These are phyloP conservation scores for Hypomesus transpacificus DNA, from an alignment of 2,113 vertebrate species.

Conservation along the genomic window DNA sequence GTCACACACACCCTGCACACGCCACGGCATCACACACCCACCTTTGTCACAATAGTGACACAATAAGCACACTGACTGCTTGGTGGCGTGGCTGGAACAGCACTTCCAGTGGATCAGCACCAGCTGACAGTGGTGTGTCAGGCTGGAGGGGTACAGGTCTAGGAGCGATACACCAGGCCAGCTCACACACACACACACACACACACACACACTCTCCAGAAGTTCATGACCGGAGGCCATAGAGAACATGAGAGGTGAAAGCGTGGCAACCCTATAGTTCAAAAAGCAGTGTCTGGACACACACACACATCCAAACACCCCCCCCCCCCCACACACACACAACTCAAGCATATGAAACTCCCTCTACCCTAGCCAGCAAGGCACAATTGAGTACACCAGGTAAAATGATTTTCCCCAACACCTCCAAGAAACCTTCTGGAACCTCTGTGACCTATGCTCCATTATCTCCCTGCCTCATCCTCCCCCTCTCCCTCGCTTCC, in stretches of 20 bases:
- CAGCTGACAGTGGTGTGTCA: constrained; percentile 25
- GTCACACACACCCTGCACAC: background rate
- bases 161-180: constrained; percentile 30
- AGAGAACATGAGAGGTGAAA: too few relatives aligned
- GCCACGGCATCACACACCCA: constrained; percentile 19
- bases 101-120: constrained; percentile 54
- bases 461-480: background rate
- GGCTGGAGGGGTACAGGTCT: constrained; percentile 13
- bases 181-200: background rate
- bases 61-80: constrained; percentile 36
- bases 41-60: constrained; percentile 42
- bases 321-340: background rate
- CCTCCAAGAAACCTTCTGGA: background rate
- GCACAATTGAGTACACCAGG: background rate
- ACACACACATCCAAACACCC: background rate
- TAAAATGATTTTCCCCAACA: background rate
- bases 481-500: background rate
- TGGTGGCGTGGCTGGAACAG: constrained; percentile 38
- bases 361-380: background rate
- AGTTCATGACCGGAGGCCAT: too few relatives aligned
- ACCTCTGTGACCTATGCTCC: background rate
- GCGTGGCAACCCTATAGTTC: too few relatives aligned
- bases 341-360: background rate
- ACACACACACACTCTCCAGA: background rate
- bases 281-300: background rate